Evolutionary conservation across 1,140 invertebrate genomes (phyloP), one percentile per base, ranked within the genome.

Genomic region (Cotesia chilonis): DNA sequence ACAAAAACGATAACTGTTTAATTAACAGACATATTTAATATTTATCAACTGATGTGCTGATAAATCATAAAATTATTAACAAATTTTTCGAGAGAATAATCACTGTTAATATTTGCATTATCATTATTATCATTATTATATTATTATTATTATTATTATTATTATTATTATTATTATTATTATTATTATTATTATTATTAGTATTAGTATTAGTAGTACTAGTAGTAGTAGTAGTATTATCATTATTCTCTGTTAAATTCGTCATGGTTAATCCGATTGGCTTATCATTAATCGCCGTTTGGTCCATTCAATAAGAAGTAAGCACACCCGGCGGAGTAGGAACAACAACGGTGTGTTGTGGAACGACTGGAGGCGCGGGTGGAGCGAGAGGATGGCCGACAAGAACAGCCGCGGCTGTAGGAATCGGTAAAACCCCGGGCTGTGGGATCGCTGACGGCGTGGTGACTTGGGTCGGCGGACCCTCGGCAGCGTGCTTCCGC

Each of bases 401-500:
- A 4, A 87, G 77, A n/a, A 86, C 84, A 9, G 84, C 84, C 7
- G 74, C 71, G 37, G 71, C 55, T 35, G 71, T 63, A 38, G 75
- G 75, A 69, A 76, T 65, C 12, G 75, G 75, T 17, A 84, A 64
- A 14, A 84, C 83, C 9, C 83, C 82, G 0, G 81, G 76, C 37
- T 84, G 85, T 4, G 85, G 79, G 57, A 86, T 84, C 14, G 83
- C 79, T 6, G 85, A 83, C 0, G 85, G 80, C 0, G 85, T 82
- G 72, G 74, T 83, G 1, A 87, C 85, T 71, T 86, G 85, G 10
- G 85, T 86, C 4, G 85, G 85, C n/a, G 85, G 83, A 1, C 84
- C 85, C 60, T 87, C 87, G 2, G 83, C 79, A 3, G 84, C 83
- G 69, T 90, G 89, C 74, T 89, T 90, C 51, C 88, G 83, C 66